phyloP scores from a whole-genome alignment of 1,140 invertebrate species.

The Maniola jurtina region DNA sequence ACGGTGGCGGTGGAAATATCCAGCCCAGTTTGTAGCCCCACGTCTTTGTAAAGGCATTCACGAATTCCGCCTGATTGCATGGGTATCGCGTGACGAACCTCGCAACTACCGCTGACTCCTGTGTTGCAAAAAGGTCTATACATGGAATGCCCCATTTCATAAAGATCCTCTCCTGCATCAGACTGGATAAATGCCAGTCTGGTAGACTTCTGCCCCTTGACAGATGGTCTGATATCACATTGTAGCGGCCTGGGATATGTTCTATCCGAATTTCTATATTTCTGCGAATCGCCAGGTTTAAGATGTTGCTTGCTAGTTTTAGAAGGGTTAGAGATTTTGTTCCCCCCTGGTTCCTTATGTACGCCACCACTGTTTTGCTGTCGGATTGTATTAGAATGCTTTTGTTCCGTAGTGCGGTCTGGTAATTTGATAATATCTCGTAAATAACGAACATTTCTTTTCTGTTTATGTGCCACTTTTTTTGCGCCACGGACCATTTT shows the following conservation, averaged over 20 bases:
- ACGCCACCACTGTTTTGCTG: conserved; percentile 49
- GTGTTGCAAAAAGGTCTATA: not conserved
- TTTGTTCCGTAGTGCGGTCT: conserved; percentile 5
- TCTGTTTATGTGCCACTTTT: conserved; percentile 42
- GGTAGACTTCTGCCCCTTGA: not conserved
- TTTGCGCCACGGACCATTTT: conserved; percentile 23
- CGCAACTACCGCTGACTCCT: not conserved
- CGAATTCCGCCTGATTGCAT: not conserved
- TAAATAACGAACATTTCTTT: conserved; percentile 48
- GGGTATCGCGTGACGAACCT: not conserved
- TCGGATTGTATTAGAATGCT: conserved; percentile 49
- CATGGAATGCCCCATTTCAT: not conserved
- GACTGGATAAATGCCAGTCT: not conserved
- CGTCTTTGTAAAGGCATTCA: not conserved
- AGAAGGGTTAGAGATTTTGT: conserved; percentile 36
- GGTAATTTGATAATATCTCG: conserved; percentile 33
- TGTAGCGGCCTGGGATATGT: not conserved
- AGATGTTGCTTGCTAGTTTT: not conserved
- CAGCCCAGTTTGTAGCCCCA: not conserved
- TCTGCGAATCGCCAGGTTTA: not conserved
- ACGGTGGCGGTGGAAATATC: not conserved
- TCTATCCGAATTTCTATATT: not conserved
- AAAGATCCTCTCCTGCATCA: not conserved
- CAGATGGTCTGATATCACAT: not conserved
- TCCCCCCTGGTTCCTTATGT: conserved; percentile 52